A percentile compares a stretch with the other conserved stretches of the same genome.
Evolutionary conservation across 2,797 vertebrate species (phyloP).

Genomic region (Peromyscus attwateri): DNA sequence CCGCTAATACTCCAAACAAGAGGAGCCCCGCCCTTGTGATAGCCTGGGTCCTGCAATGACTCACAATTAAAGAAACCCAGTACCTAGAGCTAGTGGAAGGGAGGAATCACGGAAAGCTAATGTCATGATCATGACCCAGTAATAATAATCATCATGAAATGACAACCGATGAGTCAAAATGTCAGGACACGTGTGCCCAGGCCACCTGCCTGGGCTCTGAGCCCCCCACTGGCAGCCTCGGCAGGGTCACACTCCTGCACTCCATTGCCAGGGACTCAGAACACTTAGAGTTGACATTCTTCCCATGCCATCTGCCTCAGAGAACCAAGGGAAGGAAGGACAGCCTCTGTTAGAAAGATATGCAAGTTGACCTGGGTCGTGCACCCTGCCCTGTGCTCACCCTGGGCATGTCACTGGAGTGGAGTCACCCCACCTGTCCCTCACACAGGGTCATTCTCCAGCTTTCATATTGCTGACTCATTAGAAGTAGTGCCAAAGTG

Average conservation of each 20-base stretch:
- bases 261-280: neutral
- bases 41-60: neutral
- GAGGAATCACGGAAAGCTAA: neutral
- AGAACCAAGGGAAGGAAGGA: too few species aligned
- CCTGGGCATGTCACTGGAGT: neutral
- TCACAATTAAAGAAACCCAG: neutral
- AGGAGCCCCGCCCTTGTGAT: neutral
- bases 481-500: constrained; percentile 44
- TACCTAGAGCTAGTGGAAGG: neutral
- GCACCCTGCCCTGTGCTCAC: neutral
- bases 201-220: neutral
- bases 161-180: neutral
- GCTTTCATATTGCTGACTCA: constrained; percentile 50
- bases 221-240: neutral
- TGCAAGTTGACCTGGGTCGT: neutral
- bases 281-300: neutral
- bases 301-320: neutral
- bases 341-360: neutral
- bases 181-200: neutral
- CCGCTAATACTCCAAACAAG: neutral
- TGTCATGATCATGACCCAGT: neutral
- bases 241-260: neutral
- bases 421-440: neutral
- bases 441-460: neutral
- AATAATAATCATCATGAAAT: neutral